phyloP scores from a whole-genome alignment of 2,113 vertebrate species.

The Rhabdomys dilectus region DNA sequence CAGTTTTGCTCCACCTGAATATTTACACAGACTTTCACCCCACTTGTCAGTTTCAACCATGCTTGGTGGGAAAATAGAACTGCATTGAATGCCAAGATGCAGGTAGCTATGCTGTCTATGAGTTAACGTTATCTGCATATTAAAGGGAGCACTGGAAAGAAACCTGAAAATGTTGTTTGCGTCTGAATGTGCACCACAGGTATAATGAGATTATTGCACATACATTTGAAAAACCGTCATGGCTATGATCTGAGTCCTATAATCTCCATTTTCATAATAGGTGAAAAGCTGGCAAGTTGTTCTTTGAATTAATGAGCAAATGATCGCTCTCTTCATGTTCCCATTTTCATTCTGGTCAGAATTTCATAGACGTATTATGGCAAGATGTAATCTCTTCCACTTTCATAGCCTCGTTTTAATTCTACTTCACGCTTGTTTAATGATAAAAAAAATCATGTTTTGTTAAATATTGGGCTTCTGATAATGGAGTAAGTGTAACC shows the following conservation, averaged over 20 bases:
- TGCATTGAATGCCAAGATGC: neutral
- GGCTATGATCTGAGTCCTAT: conserved; percentile 61
- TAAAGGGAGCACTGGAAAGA: neutral
- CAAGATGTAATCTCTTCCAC: conserved; percentile 23
- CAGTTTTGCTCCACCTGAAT: neutral
- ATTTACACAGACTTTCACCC: conserved; percentile 29
- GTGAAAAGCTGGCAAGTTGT: conserved; percentile 57
- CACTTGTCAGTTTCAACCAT: neutral
- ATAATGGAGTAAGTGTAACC: neutral
- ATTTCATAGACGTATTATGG: conserved; percentile 51
- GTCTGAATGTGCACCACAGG: conserved; percentile 54
- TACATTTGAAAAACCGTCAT: conserved; percentile 49
- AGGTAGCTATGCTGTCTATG: neutral
- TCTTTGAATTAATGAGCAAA: conserved; percentile 73
- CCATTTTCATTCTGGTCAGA: conserved; percentile 59
- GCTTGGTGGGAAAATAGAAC: neutral
- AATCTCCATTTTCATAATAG: conserved; percentile 61
- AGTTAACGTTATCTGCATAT: neutral
- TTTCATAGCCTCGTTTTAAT: conserved; percentile 15
- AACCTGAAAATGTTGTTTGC: conserved; percentile 43
- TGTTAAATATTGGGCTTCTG: conserved; percentile 20
- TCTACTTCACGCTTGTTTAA: conserved; percentile 38
- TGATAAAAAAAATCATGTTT: conserved; percentile 21
- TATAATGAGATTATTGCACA: conserved; percentile 68
- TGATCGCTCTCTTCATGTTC: conserved; percentile 49